Conservation (phyloP, 2,113 vertebrate genomes). For the Oreochromis niloticus region DNA sequence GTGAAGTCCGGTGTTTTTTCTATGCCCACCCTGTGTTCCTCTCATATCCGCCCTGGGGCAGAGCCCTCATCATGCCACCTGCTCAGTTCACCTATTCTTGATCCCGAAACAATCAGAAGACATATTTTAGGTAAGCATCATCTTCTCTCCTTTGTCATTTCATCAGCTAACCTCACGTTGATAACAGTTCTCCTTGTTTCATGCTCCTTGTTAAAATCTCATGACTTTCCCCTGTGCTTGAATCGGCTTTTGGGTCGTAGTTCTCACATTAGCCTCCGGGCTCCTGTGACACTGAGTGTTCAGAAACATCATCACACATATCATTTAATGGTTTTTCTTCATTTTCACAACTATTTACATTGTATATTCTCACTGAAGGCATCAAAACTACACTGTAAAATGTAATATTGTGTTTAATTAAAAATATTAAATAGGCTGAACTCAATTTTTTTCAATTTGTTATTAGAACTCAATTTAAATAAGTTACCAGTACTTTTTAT, state of each 20-base stretch:
- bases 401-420: too few species aligned
- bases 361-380: background rate
- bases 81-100: background rate
- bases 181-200: background rate
- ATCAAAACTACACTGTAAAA: background rate
- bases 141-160: rapidly evolving
- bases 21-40: rapidly evolving
- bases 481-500: too few species aligned
- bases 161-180: background rate
- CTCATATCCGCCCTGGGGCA: background rate
- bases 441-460: too few species aligned
- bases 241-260: background rate
- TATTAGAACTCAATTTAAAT: too few species aligned
- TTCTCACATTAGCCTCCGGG: background rate
- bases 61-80: background rate
- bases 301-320: background rate
- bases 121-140: background rate
- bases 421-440: too few species aligned
- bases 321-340: rapidly evolving
- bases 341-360: background rate
- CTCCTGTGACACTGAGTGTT: rapidly evolving
- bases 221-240: background rate
- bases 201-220: background rate
- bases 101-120: background rate
- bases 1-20: background rate